A percentile compares a stretch with the other conserved stretches of the same genome.
Conservation (phyloP, 2,888 invertebrate genomes). For the Unio delphinus region DNA sequence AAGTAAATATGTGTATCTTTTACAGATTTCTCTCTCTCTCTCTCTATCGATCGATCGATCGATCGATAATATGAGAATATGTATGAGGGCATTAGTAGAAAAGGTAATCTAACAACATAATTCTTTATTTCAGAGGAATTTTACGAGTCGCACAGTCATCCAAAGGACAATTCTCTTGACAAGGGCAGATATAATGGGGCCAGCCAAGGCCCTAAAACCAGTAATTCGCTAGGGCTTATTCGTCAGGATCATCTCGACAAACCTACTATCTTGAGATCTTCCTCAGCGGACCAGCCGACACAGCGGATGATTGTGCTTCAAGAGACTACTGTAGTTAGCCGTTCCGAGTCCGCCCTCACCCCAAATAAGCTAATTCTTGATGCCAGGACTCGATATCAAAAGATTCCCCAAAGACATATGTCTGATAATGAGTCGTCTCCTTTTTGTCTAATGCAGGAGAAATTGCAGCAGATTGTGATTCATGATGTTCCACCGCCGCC, state of each 20-base stretch:
- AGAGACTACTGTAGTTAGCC: constrained; percentile 42
- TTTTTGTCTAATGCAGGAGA: constrained; percentile 45
- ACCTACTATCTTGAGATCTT: constrained; percentile 31
- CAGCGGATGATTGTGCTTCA: constrained; percentile 58
- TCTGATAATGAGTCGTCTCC: constrained; percentile 55
- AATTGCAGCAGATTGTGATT: constrained; percentile 56
- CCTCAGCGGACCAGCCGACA: constrained; percentile 39
- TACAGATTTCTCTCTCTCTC: constrained; percentile 15
- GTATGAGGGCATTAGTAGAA: too few relatives aligned
- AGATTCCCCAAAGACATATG: constrained; percentile 46
- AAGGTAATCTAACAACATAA: too few relatives aligned
- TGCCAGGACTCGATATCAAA: constrained; percentile 45
- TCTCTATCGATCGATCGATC: constrained; percentile 12
- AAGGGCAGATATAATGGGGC: too few relatives aligned
- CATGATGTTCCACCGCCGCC: constrained; percentile 49
- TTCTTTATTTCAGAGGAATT: too few relatives aligned
- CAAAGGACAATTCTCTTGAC: too few relatives aligned
- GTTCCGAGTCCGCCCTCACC: constrained; percentile 38
- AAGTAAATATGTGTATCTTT: too few relatives aligned
- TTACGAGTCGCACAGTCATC: too few relatives aligned
- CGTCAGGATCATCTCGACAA: constrained; percentile 18
- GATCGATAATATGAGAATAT: too few relatives aligned
- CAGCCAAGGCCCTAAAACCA: constrained; percentile 3
- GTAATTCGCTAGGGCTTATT: constrained; percentile 21
- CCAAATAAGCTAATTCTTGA: constrained; percentile 36